A percentile compares a stretch with the other conserved stretches of the same genome.
phyloP scores from a whole-genome alignment of 2,888 invertebrate genomes.

The Phengaris alcon region DNA sequence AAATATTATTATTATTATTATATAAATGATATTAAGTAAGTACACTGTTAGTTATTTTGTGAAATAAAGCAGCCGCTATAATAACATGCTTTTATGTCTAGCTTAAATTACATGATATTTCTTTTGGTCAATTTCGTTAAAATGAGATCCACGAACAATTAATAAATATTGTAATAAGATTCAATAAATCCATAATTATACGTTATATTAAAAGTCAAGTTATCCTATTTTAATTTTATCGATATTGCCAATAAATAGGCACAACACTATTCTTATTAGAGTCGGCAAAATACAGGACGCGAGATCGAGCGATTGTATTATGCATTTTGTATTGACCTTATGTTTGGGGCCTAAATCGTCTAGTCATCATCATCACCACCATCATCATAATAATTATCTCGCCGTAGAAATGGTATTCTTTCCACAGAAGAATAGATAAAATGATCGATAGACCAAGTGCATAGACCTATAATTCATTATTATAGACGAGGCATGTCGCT shows the following conservation, averaged over 20 bases:
- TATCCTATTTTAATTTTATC: background rate
- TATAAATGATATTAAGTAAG: too few relatives aligned
- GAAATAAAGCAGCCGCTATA: too few relatives aligned
- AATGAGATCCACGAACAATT: background rate
- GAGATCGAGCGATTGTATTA: constrained; percentile 21
- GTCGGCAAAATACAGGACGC: constrained; percentile 37
- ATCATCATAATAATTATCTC: too few relatives aligned
- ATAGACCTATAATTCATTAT: too few relatives aligned
- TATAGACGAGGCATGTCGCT: too few relatives aligned
- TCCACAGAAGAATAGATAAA: too few relatives aligned
- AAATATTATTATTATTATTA: too few relatives aligned
- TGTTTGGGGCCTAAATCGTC: background rate
- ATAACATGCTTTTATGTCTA: background rate
- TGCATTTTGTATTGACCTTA: constrained; percentile 27
- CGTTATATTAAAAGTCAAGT: too few relatives aligned
- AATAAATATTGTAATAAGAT: constrained; percentile 3
- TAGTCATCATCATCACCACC: background rate
- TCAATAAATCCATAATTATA: background rate
- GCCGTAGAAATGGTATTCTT: too few relatives aligned
- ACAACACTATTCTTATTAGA: constrained; percentile 38
- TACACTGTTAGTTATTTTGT: too few relatives aligned
- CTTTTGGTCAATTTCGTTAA: background rate
- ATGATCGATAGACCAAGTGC: too few relatives aligned
- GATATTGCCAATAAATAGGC: background rate
- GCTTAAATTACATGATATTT: background rate